Base-by-base conservation (phyloP, 2,113 vertebrate species). In the Cinclus cinclus region DNA sequence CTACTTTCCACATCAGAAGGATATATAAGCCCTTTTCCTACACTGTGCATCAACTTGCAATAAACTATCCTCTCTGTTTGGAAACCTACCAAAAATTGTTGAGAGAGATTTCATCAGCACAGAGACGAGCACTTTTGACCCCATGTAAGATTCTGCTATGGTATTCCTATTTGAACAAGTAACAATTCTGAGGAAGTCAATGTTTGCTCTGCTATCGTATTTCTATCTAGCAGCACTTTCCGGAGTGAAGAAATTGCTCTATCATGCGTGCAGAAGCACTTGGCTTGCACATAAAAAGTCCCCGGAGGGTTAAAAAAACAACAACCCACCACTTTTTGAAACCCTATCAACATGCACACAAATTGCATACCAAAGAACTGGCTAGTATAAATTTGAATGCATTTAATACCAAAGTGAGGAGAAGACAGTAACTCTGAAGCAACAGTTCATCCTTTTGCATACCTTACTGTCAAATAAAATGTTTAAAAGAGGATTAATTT, bases 151-250 rank as follows among this genome's bases (percentile, higher is more conserved):
- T 83, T 95, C 83, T 92, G 92, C 94, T 89, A 92, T 12, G 56
- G 77, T 69, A 87, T 80, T 68, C 84, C 53, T 94, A 94, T 88
- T 89, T 91, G 74, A 95, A 91, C 82, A 92, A 96, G 82, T 60
- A 83, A 90, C 82, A 92, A 55, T 92, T 78, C 73, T 30, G 77
- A 95, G 83, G 78, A 95, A 96, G 93, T 83, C 82, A 69, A 14
- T 94, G 91, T 92, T 94, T 91, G 83, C 60, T 52, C 78, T 92
- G 68, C 93, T 93, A 90, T 95, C 15, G 1, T 83, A 88, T 94
- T 96, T 92, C 90, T 83, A 89, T 92, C 91, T 84, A 87, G 84
- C 83, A 95, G 75, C 88, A 52, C 83, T 93, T 95, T 79, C 78
- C 89, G 22, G 83, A 88, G 56, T 1, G 7, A 71, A 92, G 49